A percentile compares a stretch with the other conserved stretches of the same genome.
Conservation (phyloP, 2,113 vertebrate genomes). For the Gasterosteus aculeatus region DNA sequence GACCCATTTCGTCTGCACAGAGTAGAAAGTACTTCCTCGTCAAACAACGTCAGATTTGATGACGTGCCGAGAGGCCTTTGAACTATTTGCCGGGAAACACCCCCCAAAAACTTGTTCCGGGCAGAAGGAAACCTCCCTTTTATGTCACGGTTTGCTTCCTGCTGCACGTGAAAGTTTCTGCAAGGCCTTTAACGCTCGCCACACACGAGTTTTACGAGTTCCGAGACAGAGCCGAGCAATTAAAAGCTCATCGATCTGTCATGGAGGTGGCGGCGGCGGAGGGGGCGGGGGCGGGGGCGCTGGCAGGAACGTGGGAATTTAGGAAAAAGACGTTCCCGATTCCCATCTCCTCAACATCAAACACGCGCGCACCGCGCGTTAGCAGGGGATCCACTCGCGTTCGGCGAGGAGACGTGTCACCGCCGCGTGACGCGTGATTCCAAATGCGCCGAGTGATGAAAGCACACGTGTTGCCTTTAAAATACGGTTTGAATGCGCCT, state of each 20-base stretch:
- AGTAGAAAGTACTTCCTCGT: background rate
- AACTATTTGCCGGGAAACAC: constrained; percentile 40
- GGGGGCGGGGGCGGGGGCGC: constrained; percentile 24
- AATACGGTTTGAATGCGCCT: background rate
- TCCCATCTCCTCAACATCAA: constrained; percentile 26
- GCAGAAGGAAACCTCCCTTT: background rate
- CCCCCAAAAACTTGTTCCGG: background rate
- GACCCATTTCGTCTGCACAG: constrained; percentile 51
- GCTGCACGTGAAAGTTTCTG: constrained; percentile 50
- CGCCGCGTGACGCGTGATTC: background rate
- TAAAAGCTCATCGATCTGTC: constrained; percentile 70
- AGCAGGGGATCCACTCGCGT: constrained; percentile 17
- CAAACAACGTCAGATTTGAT: constrained; percentile 50
- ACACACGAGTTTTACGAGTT: background rate
- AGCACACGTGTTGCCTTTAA: constrained; percentile 3
- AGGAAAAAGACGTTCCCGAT: constrained; percentile 1
- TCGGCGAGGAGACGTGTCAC: background rate
- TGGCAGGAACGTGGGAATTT: constrained; percentile 26
- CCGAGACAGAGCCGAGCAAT: constrained; percentile 65
- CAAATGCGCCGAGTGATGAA: background rate
- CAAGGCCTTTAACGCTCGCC: constrained; percentile 15
- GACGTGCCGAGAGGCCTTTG: constrained; percentile 38
- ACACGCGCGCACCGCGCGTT: constrained; percentile 31
- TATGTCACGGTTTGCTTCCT: constrained; percentile 30
- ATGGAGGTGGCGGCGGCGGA: constrained; percentile 9